Evolutionary conservation across 2,888 invertebrate species (phyloP).

Genomic region (Drosophila affinis): DNA sequence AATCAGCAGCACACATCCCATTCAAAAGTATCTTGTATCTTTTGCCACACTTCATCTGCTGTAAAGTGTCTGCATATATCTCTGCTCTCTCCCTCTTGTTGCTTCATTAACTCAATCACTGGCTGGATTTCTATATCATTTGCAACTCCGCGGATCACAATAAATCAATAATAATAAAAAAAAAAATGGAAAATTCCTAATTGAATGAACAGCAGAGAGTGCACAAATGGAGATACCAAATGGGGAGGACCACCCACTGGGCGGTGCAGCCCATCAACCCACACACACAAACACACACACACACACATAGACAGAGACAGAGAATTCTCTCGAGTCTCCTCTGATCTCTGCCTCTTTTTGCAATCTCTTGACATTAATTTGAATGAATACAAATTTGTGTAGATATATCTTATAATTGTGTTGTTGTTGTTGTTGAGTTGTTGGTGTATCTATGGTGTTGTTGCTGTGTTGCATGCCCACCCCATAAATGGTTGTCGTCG

Average conservation of each 20-base stretch:
- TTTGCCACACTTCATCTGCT: constrained; percentile 12
- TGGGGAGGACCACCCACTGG: constrained; percentile 39
- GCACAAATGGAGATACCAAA: not conserved
- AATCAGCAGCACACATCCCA: not conserved
- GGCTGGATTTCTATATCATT: constrained; percentile 35
- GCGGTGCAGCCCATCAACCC: constrained; percentile 11
- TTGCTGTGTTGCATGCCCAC: constrained; percentile 43
- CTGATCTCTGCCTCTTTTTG: constrained; percentile 6
- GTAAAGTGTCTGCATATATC: constrained; percentile 9
- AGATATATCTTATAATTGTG: constrained; percentile 34
- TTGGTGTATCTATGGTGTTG: constrained; percentile 5
- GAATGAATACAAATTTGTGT: constrained; percentile 41
- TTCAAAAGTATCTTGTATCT: not conserved
- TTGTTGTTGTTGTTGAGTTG: not conserved
- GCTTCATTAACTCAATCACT: constrained; percentile 41
- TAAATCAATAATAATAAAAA: constrained; percentile 59
- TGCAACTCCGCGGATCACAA: constrained; percentile 50
- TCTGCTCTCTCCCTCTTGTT: not conserved
- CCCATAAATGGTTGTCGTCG: constrained; percentile 77
- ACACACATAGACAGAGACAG: constrained; percentile 3
- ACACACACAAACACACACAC: not conserved
- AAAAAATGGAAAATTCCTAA: constrained; percentile 50
- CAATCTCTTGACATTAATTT: constrained; percentile 53
- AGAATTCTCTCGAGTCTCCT: constrained; percentile 13
- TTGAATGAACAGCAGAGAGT: constrained; percentile 45